Evolutionary conservation across 1,140 invertebrate species (phyloP).

Genomic region (Himalopsyche phryganea): DNA sequence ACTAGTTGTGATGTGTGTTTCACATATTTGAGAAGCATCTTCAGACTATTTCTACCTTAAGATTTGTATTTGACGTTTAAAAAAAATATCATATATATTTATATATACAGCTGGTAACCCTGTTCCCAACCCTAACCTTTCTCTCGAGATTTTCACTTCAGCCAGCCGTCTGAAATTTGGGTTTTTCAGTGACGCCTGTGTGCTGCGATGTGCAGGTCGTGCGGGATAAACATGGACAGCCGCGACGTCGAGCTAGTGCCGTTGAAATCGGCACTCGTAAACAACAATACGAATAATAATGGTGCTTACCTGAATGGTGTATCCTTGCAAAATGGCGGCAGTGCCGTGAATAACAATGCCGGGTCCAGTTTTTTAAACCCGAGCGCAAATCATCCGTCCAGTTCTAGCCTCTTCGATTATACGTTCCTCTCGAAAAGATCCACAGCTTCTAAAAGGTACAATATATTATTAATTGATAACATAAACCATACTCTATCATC

Average conservation of each 20-base stretch:
- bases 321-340: slow-evolving; percentile 38
- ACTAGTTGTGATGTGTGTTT: too few relatives aligned
- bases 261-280: slow-evolving; percentile 47
- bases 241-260: slow-evolving; percentile 42
- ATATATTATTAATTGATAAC: neutral
- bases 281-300: slow-evolving; percentile 28
- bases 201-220: slow-evolving; percentile 8
- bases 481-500: neutral
- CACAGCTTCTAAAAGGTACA: slow-evolving; percentile 49
- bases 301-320: slow-evolving; percentile 35
- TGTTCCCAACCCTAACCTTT: too few relatives aligned
- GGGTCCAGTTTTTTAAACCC: slow-evolving; percentile 33
- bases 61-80: too few relatives aligned
- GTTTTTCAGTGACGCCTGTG: too few relatives aligned
- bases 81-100: too few relatives aligned
- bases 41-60: too few relatives aligned
- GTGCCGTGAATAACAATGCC: slow-evolving; percentile 25
- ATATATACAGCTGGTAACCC: too few relatives aligned
- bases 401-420: slow-evolving; percentile 46
- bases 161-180: too few relatives aligned
- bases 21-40: too few relatives aligned
- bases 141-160: too few relatives aligned
- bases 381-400: slow-evolving; percentile 41
- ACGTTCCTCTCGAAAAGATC: slow-evolving; percentile 49
- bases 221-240: slow-evolving; percentile 7